These are phyloP conservation scores for Pycnonotus jocosus DNA, from an alignment of 2,113 vertebrate species.

Conservation along the genomic window DNA sequence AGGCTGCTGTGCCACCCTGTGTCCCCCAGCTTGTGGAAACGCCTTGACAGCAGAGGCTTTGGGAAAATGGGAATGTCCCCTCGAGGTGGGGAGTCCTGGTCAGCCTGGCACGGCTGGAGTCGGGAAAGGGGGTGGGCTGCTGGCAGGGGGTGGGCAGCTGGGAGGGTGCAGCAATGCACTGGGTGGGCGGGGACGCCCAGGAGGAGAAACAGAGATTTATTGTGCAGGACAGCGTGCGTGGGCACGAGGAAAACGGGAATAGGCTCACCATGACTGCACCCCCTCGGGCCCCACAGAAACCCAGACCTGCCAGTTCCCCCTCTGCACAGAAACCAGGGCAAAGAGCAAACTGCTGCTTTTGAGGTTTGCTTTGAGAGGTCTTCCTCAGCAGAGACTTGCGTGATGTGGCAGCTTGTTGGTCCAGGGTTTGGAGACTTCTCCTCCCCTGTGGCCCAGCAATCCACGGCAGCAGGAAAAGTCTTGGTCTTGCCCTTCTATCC, in stretches of 20 bases:
- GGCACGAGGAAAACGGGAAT: background rate
- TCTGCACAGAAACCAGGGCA: background rate
- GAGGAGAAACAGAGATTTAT: background rate
- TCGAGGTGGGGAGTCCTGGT: rapidly evolving
- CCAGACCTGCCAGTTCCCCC: background rate
- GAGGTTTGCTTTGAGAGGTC: background rate
- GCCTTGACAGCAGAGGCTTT: rapidly evolving
- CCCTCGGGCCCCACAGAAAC: background rate
- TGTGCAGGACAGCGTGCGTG: background rate
- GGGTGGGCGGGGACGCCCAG: rapidly evolving
- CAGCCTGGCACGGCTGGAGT: rapidly evolving
- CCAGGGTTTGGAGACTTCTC: background rate
- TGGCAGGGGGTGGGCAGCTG: background rate
- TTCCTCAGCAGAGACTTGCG: rapidly evolving
- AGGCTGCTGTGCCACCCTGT: rapidly evolving
- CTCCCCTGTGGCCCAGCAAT: background rate
- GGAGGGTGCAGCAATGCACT: rapidly evolving
- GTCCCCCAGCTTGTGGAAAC: background rate
- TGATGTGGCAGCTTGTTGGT: background rate
- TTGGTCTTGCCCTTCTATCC: background rate
- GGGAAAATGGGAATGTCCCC: background rate
- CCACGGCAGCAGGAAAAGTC: background rate
- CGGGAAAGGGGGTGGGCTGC: background rate
- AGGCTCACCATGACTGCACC: background rate
- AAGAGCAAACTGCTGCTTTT: background rate